phyloP scores from a whole-genome alignment of 2,113 vertebrate species.

The Corvus hawaiiensis region DNA sequence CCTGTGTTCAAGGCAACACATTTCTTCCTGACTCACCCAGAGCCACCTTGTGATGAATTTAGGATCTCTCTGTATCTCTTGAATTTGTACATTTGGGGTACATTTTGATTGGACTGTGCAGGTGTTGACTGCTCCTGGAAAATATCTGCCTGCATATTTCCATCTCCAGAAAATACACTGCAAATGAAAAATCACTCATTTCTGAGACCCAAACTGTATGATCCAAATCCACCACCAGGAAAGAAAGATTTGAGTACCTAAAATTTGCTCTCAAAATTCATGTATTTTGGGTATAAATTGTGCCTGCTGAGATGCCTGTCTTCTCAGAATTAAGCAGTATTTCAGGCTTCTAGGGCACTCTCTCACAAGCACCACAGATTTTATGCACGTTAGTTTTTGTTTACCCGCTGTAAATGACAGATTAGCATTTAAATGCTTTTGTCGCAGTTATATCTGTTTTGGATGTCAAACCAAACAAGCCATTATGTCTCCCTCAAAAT shows the following conservation, averaged over 20 bases:
- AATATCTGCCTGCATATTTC: background rate
- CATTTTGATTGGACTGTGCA: background rate
- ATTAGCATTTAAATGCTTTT: slow-evolving; percentile 60
- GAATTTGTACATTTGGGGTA: background rate
- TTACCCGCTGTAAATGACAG: slow-evolving; percentile 56
- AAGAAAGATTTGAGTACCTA: background rate
- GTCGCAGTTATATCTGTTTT: slow-evolving; percentile 33
- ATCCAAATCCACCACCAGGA: background rate
- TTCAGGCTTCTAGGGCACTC: background rate
- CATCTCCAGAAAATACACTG: background rate
- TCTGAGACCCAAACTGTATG: background rate
- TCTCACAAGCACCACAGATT: background rate
- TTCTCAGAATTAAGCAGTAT: slow-evolving; percentile 7
- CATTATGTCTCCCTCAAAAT: slow-evolving; percentile 42
- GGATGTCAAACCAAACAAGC: slow-evolving; percentile 54
- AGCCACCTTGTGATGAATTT: background rate
- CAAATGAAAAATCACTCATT: background rate
- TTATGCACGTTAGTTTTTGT: slow-evolving; percentile 16
- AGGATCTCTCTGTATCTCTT: background rate
- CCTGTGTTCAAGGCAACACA: background rate
- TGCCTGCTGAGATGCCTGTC: background rate
- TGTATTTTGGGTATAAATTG: background rate
- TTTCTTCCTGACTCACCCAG: background rate
- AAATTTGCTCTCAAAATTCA: background rate
- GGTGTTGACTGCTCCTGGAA: background rate